A percentile compares a stretch with the other conserved stretches of the same genome.
Conservation (phyloP, 2,797 vertebrate species). For the Sebastes itinus region DNA sequence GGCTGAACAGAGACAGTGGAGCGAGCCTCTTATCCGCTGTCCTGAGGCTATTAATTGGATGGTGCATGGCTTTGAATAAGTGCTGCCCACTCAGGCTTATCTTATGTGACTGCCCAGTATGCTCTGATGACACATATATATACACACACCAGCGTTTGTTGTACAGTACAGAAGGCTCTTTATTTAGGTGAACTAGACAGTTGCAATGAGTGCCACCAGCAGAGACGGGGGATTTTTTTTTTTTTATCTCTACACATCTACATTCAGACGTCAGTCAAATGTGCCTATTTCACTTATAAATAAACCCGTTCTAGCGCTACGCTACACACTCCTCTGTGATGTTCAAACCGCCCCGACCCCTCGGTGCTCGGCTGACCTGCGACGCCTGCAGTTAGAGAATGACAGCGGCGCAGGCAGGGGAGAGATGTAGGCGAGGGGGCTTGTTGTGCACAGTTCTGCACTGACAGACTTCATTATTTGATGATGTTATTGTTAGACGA, state of each 20-base stretch:
- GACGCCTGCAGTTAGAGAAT: conserved; percentile 14
- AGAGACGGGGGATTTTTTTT: not conserved
- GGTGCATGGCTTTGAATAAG: conserved; percentile 26
- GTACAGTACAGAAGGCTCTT: not conserved
- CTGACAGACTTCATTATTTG: conserved; percentile 18
- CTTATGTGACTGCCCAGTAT: conserved; percentile 16
- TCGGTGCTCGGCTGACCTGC: conserved; percentile 5
- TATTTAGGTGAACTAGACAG: not conserved
- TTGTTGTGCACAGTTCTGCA: not conserved
- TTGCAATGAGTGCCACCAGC: not conserved
- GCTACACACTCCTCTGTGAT: conserved; percentile 5
- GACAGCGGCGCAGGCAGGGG: conserved; percentile 9
- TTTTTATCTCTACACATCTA: not conserved
- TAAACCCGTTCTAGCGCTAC: conserved; percentile 2
- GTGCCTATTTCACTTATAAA: conserved; percentile 11
- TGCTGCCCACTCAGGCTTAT: conserved; percentile 13
- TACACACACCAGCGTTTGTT: not conserved
- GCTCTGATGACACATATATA: conserved; percentile 19
- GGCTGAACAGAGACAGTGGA: conserved; percentile 10
- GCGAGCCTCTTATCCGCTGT: conserved; percentile 11
- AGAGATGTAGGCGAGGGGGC: conserved; percentile 5
- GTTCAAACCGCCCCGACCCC: conserved; percentile 6
- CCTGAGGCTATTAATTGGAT: conserved; percentile 23
- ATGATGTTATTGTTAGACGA: conserved; percentile 16
- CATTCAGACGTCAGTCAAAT: conserved; percentile 22